phyloP scores from a whole-genome alignment of 2,888 invertebrate genomes.

The Theristus sp. region DNA sequence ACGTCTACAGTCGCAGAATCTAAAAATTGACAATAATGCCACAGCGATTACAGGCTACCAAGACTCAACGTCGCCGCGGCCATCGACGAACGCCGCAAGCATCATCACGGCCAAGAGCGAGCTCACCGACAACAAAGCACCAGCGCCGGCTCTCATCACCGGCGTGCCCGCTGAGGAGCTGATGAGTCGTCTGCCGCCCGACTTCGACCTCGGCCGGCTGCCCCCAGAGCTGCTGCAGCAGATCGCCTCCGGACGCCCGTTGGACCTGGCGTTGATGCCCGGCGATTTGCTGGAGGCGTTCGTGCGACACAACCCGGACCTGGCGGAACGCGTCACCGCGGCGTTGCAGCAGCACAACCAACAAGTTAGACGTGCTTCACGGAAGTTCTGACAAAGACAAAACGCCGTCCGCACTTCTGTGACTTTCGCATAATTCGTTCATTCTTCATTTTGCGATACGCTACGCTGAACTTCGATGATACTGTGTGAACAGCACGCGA shows the following conservation, averaged over 20 bases:
- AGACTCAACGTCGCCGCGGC: no score
- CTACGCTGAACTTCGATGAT: not conserved
- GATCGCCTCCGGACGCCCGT: not conserved
- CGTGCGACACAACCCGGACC: not conserved
- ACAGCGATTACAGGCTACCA: no score
- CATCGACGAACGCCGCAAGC: no score
- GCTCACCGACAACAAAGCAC: not conserved
- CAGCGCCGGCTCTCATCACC: not conserved
- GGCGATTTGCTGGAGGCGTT: not conserved
- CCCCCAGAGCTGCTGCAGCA: not conserved
- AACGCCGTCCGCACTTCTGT: no score
- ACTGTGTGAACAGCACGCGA: no score
- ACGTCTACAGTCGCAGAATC: no score
- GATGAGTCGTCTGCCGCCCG: not conserved
- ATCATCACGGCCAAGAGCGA: no score
- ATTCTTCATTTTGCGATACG: no score
- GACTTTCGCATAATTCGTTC: no score
- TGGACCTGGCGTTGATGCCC: not conserved
- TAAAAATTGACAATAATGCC: no score
- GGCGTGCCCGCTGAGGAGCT: not conserved
- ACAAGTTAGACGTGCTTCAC: no score
- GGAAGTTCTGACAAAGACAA: no score
- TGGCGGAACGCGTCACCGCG: not conserved
- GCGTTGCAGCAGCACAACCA: not conserved
- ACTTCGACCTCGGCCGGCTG: conserved; percentile 1